Evolutionary conservation across 2,888 invertebrate species (phyloP), one percentile per base, ranked within the genome.

Genomic region (Tethea ocularis): DNA sequence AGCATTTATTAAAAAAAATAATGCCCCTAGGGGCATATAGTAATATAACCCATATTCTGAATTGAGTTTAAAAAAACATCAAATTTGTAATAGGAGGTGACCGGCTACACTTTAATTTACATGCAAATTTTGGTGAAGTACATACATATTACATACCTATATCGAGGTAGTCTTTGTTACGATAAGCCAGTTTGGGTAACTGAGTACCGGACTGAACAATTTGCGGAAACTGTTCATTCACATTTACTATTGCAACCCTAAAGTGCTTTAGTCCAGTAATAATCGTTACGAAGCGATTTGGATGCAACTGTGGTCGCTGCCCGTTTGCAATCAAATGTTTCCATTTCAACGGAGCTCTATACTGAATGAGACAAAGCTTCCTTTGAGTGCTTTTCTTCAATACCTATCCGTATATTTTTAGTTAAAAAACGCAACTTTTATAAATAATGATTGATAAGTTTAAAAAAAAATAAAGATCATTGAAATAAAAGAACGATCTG

Each of bases 321-420:
- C 74, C 76, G 74, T 72, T 77, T 76, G 79, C 84, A 86, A 86
- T 87, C 85, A 86, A 88, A 86, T 82, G 80, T 82, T 85, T 82
- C 82, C 81, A 77, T 80, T 83, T 79, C 80, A 86, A 81, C 82
- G 76, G 78, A 71, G 71, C 69, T 71, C 68, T 75, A 73, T 72
- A 80, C 79, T 82, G 70, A 80, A 78, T 82, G 70, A 78, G 75
- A 77, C 74, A 70, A 74, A 20, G 46, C 4, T 20, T 20, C 20
- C 46, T 8, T 10, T 46, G 10, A 10, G 46, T 46, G 7, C 46
- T 20, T 46, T 38, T n/a, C n/a, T 38, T 15, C 13, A 13, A 33
- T 13, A 33, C 33, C 33, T 3, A 26, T 7, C n/a, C n/a, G n/a
- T 26, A 26, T 0, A 7, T 7, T 1, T 26, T 26, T 6, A 6